A percentile compares a stretch with the other conserved stretches of the same genome.
These are phyloP conservation scores for Phengaris arion DNA, from an alignment of 2,888 invertebrate genomes.

Conservation along the genomic window DNA sequence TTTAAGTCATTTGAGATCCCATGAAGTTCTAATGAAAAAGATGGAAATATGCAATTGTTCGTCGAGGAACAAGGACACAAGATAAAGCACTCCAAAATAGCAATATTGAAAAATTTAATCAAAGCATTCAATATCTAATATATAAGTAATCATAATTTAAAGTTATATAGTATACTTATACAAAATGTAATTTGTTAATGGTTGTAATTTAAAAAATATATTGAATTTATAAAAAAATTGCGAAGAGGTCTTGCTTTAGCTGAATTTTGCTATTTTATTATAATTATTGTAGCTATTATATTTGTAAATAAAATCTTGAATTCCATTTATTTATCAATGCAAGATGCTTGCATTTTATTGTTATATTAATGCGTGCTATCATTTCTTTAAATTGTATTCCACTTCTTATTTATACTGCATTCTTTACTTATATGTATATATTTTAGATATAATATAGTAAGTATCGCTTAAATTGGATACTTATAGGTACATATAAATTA, in stretches of 20 bases:
- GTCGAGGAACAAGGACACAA: background rate
- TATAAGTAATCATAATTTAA: too few species aligned
- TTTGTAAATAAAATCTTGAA: conserved; percentile 2
- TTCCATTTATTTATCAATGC: conserved; percentile 8
- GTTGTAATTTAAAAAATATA: background rate
- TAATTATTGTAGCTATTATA: background rate
- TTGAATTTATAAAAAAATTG: background rate
- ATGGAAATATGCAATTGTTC: background rate
- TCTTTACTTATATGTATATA: conserved; percentile 1
- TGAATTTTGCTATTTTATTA: background rate
- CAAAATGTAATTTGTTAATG: background rate
- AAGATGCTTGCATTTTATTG: background rate
- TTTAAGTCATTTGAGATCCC: background rate
- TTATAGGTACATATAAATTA: background rate
- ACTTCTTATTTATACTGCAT: background rate
- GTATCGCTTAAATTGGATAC: background rate
- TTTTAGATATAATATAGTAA: background rate
- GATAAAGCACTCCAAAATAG: background rate
- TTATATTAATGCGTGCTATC: background rate
- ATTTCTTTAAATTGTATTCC: conserved; percentile 4
- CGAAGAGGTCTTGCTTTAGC: background rate
- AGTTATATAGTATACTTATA: background rate
- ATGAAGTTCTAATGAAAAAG: background rate
- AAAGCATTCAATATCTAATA: too few species aligned
- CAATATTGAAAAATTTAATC: too few species aligned